phyloP scores from a whole-genome alignment of 2,113 vertebrate species.

The Chaetodon trifascialis region DNA sequence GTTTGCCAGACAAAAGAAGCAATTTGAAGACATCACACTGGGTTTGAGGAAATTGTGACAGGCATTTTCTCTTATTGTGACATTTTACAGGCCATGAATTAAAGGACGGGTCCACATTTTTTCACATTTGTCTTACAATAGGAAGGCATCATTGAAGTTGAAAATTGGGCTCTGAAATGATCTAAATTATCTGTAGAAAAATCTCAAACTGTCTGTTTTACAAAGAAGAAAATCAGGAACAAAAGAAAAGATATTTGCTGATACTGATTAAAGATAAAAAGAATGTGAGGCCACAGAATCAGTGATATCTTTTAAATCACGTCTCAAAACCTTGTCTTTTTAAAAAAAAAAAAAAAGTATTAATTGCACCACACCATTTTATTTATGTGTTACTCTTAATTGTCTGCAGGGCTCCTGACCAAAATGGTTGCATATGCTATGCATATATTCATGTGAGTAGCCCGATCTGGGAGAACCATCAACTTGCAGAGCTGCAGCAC shows the following conservation, averaged over 20 bases:
- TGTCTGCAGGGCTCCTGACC: too few species aligned
- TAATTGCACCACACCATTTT: too few species aligned
- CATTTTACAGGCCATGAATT: neutral
- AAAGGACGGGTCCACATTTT: neutral
- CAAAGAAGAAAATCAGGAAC: neutral
- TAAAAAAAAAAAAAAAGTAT: too few species aligned
- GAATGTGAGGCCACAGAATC: neutral
- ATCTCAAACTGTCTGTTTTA: neutral
- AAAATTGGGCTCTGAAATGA: neutral
- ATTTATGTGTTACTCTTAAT: too few species aligned
- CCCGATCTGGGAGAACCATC: too few species aligned
- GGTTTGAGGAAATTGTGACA: neutral
- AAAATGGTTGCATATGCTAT: too few species aligned
- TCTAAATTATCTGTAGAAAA: neutral
- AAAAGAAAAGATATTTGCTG: neutral
- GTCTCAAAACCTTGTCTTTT: too few species aligned
- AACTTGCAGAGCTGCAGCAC: too few species aligned
- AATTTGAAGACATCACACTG: neutral
- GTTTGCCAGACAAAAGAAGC: neutral
- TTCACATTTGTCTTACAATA: neutral
- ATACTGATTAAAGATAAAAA: too few species aligned
- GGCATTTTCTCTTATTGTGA: too few species aligned
- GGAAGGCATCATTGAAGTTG: neutral
- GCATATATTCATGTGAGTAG: too few species aligned
- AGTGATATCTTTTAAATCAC: neutral